Percentiles rank a stretch among this genome's conserved stretches.
phyloP scores from a whole-genome alignment of 2,797 vertebrate species.

The Iguana delicatissima region DNA sequence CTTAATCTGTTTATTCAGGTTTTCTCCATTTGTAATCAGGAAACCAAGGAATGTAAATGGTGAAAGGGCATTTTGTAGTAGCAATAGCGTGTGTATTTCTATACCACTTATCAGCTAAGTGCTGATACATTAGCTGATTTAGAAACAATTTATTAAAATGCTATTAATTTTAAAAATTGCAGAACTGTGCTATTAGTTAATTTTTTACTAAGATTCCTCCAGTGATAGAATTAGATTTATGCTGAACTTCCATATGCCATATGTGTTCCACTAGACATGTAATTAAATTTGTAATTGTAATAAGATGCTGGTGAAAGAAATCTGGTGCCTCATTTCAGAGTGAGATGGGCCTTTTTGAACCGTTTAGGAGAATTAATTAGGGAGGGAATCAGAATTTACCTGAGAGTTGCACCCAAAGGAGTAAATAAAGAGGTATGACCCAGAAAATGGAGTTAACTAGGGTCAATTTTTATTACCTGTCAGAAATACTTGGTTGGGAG shows the following conservation, averaged over 20 bases:
- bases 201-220: neutral
- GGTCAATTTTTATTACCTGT: too few species aligned
- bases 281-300: neutral
- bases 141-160: neutral
- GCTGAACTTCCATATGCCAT: neutral
- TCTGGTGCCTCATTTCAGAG: neutral
- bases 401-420: neutral
- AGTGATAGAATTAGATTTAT: neutral
- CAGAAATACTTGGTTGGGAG: too few species aligned
- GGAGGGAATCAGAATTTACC: neutral
- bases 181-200: neutral
- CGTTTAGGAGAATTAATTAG: neutral
- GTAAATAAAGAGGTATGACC: too few species aligned
- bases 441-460: too few species aligned
- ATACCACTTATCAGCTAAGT: neutral
- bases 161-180: neutral
- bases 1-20: conserved; percentile 56
- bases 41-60: conserved; percentile 43
- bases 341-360: neutral
- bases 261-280: neutral
- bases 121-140: neutral
- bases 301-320: conserved; percentile 22
- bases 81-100: too few species aligned
- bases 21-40: conserved; percentile 34
- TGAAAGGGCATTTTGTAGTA: conserved; percentile 7